These are phyloP conservation scores for Oscheius sp. DNA, from an alignment of 2,888 invertebrate species.

Conservation along the genomic window DNA sequence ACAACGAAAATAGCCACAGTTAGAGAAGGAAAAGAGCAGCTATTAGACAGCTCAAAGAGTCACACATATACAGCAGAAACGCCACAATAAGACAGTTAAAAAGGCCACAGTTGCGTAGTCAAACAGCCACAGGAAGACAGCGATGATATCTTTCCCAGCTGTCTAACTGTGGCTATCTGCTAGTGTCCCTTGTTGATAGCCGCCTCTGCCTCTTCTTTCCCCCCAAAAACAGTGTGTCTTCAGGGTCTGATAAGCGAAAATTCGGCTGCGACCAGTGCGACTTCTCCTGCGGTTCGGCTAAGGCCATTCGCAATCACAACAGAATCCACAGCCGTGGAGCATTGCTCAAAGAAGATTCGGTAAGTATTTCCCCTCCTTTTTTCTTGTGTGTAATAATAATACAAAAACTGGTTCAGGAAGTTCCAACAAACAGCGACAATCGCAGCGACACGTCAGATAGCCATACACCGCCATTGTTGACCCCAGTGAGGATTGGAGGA, in stretches of 20 bases:
- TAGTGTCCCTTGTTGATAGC: neutral
- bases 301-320: slow-evolving; percentile 44
- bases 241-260: slow-evolving; percentile 36
- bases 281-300: slow-evolving; percentile 45
- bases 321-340: slow-evolving; percentile 35
- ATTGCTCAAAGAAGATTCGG: slow-evolving; percentile 29
- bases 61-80: no score
- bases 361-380: neutral
- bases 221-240: slow-evolving; percentile 1
- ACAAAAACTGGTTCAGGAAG: slow-evolving; percentile 4
- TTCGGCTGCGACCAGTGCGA: slow-evolving; percentile 51
- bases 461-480: slow-evolving; percentile 27
- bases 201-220: neutral
- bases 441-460: slow-evolving; percentile 34
- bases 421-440: slow-evolving; percentile 15
- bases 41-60: no score
- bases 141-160: no score
- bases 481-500: slow-evolving; percentile 7
- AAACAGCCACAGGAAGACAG: no score
- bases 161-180: no score
- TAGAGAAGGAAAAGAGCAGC: no score
- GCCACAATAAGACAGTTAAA: no score
- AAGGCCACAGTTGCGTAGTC: no score
- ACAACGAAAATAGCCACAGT: no score
- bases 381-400: neutral